Conservation (phyloP, 2,888 invertebrate genomes). For the Aspidiotus destructor region DNA sequence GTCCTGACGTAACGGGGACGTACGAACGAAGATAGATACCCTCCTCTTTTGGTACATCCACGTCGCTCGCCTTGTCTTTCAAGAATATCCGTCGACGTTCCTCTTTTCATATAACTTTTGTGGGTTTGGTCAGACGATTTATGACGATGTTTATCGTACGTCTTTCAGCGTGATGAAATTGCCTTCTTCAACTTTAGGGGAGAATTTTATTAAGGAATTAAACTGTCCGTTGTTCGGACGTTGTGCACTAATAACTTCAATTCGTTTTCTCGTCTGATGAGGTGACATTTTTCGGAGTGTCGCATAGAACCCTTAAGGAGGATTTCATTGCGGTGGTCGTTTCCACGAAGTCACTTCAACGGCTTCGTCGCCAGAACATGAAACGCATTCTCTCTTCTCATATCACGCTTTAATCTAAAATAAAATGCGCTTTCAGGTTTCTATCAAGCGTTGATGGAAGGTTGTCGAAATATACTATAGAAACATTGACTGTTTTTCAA, state of each 20-base stretch:
- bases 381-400: neutral
- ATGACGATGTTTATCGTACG: conserved; percentile 13
- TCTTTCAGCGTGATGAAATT: conserved; percentile 9
- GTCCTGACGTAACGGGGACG: no score
- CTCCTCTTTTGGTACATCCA: neutral
- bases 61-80: neutral
- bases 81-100: neutral
- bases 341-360: no score
- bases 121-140: conserved; percentile 30
- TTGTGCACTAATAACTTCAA: no score
- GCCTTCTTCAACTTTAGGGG: conserved; percentile 16
- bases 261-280: no score
- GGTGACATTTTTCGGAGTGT: no score
- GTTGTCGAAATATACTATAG: neutral
- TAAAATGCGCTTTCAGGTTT: neutral
- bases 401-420: neutral
- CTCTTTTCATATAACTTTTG: conserved; percentile 19
- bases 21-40: neutral
- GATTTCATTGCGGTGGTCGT: no score
- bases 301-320: no score
- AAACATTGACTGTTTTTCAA: neutral
- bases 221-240: no score
- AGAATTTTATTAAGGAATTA: conserved; percentile 6
- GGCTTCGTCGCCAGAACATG: neutral
- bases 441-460: neutral